Evolutionary conservation across 2,888 invertebrate genomes (phyloP), one percentile per base, ranked within the genome.

Genomic region (Melieria omissa): DNA sequence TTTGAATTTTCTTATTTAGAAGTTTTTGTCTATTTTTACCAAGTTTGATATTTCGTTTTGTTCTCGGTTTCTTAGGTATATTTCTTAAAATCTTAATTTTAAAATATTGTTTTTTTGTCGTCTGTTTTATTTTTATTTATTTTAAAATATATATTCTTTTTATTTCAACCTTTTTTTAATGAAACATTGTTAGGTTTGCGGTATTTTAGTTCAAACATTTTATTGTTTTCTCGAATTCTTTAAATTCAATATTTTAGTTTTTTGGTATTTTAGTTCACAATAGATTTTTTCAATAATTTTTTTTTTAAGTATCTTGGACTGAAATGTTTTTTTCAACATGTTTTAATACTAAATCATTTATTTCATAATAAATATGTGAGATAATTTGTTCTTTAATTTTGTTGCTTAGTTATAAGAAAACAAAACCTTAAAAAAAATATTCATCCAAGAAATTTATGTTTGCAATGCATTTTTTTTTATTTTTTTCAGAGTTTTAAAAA

Each of bases 331-430:
- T 42, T n/a, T 45, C 49, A 49, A 16, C 60, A 49, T 60, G 49
- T 49, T 60, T 57, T 42, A 67, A 67, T 9, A 9, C 14, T n/a
- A 54, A 54, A 42, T 41, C 49, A 65, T 49, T 45, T 42, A 49
- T 41, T 49, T 6, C 47, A 41, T 10, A 49, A 60, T 49, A 44
- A 67, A 67, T 60, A 67, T 67, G 44, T 60, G 61, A 61, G 61
- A 49, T 46, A 49, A 67, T 61, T 67, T 41, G 29, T 29, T 29
- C 3, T 29, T 29, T 29, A 29, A 29, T 29, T 29, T 29, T 29
- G 29, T 29, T 29, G 29, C 29, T 29, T 29, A 29, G 29, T 29
- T 29, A 29, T 29, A 29, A 29, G 29, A 29, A 67, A 67, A 61
- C 44, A 60, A 60, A 41, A 58, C 49, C 47, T 42, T 52, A 47